Base-by-base conservation (phyloP, 2,888 invertebrate genomes). In the Crossocerus cetratus region DNA sequence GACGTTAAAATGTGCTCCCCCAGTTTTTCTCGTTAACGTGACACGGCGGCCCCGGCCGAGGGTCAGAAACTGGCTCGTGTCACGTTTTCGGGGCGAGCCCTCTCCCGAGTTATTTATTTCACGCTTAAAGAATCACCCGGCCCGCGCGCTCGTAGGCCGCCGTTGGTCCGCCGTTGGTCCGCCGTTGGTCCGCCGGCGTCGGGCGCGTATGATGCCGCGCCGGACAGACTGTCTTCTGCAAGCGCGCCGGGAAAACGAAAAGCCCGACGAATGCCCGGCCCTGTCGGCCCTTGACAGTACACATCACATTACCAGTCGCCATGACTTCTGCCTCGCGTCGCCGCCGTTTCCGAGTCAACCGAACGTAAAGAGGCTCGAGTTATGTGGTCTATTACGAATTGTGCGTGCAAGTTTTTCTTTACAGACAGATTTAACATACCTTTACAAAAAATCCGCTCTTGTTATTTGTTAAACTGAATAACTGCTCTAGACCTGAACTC, bases 1-100 rank as follows among this genome's bases (percentile, higher is more conserved):
- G 90, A 90, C 90, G 84, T 89, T 90, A 89, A 90, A 90, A 90
- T 89, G 89, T 89, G 87, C 86, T 87, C 85, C 83, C 85, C 83
- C 83, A 84, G 83, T 83, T 84, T 86, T 86, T 86, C 87, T 85
- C 86, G 85, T 86, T 87, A 86, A 82, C 83, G 78, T 84, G 79
- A 83, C 84, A 79, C 75, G 73, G 58, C 63, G 71, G 61, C 60
- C 65, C 58, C n/a, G 59, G 60, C 21, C 61, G 77, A 80, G 82
- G 80, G 81, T 77, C 74, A 76, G 81, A 64, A 79, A 77, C 69
- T 74, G 76, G 69, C 62, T 72, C 76, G 68, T 74, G 83, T 82
- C 82, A 82, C 80, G 78, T 82, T 86, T 84, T 84, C 84, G 83
- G 49, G 85, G 80, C 84, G 81, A 84, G 84, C 86, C 85, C 86